Conservation (phyloP, 1,140 invertebrate species). For the Aphelenchoides besseyi region DNA sequence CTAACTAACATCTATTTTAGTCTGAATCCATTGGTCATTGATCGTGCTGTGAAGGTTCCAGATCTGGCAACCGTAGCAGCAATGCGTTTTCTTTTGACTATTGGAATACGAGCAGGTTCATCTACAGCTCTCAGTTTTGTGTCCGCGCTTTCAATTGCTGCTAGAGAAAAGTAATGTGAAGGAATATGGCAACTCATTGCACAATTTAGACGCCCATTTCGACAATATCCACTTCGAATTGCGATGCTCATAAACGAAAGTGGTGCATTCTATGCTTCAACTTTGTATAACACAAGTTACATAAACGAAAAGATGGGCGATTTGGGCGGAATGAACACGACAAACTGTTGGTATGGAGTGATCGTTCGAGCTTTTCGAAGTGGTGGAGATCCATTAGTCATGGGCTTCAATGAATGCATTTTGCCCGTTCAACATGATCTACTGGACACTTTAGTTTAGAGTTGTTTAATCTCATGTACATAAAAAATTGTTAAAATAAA, state of each 20-base stretch:
- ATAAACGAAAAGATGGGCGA: constrained; percentile 22
- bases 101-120: constrained; percentile 17
- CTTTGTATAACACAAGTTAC: constrained; percentile 27
- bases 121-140: constrained; percentile 23
- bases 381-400: background rate
- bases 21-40: constrained; percentile 26
- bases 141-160: constrained; percentile 17
- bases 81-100: constrained; percentile 30
- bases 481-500: background rate
- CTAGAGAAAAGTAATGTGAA: constrained; percentile 16
- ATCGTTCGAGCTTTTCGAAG: constrained; percentile 1
- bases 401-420: background rate
- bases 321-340: background rate
- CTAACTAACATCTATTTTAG: too few relatives aligned
- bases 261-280: constrained; percentile 15
- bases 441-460: background rate
- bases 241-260: background rate
- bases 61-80: constrained; percentile 26
- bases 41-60: constrained; percentile 29
- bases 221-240: constrained; percentile 9
- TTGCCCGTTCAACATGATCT: background rate
- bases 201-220: background rate
- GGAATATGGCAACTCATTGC: background rate
- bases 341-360: constrained; percentile 20
- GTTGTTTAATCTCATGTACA: background rate